Base-by-base conservation (phyloP, 2,888 invertebrate genomes). In the Luperina testacea region DNA sequence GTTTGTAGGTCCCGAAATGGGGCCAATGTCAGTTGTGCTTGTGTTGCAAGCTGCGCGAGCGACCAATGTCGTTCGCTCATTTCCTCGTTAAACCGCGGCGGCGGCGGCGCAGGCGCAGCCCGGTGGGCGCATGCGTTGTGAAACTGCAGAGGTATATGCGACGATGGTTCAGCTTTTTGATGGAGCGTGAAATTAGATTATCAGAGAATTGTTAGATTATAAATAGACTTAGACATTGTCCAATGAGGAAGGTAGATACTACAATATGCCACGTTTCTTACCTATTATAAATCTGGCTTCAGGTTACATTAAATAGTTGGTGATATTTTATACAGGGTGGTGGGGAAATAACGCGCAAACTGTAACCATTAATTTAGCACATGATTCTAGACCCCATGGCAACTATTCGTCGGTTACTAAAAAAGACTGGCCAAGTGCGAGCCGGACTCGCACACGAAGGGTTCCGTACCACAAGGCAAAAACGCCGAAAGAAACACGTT, bases 11-110 rank as follows among this genome's bases (percentile, higher is more conserved):
- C 96, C 93, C 89, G 83, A 69, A 96, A 94, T 92, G 93, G 87
- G 96, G 96, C 95, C 96, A 96, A 96, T 96, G 96, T 95, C 95
- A 94, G 86, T 69, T 78, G 89, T 96, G 96, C 96, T 69, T 78
- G 89, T 96, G 96, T 96, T 95, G 96, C 95, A 96, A 96, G 92
- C 92, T 92, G 93, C 92, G 92, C 91, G 92, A 88, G 92, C 91
- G 82, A 83, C 94, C 95, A 94, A 95, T 95, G 95, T 93, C 94
- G 92, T 90, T 92, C 87, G 91, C 92, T 84, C 91, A 94, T 95
- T 96, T 96, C 96, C 96, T 96, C 92, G 88, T 87, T 84, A 85
- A 82, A 75, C 70, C 38, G 69, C 72, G 83, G 72, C 72, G 80
- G 32, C 8, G 61, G 78, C 59, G 59, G 17, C 84, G 86, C 87